Evolutionary conservation across 1,140 invertebrate species (phyloP).

Genomic region (Orchestia grillus): DNA sequence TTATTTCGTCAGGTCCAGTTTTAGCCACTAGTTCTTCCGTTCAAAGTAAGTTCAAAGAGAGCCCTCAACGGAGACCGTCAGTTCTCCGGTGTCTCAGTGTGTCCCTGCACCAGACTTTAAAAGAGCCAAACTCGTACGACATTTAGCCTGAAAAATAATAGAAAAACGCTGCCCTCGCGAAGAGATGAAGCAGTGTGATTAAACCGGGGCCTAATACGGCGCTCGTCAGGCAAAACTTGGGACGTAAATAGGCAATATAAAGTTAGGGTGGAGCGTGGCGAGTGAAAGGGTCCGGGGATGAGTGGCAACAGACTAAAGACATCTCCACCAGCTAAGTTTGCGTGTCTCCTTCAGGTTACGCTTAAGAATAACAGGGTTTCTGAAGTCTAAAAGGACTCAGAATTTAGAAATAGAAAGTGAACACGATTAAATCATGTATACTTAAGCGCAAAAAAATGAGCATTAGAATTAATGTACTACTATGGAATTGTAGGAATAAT

Average conservation of each 20-base stretch:
- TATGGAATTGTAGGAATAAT: too few species aligned
- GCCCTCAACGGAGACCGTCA: too few species aligned
- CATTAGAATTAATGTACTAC: too few species aligned
- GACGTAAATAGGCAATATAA: neutral
- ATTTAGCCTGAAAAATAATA: neutral
- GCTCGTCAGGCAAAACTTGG: neutral
- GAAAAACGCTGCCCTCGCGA: neutral
- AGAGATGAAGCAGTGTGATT: constrained; percentile 7
- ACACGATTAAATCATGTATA: neutral
- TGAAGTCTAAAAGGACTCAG: neutral
- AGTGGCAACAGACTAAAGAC: neutral
- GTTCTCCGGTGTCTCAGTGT: neutral
- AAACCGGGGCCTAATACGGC: neutral
- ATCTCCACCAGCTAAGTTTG: neutral
- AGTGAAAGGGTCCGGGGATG: neutral
- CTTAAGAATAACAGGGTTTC: neutral
- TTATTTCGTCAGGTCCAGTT: neutral
- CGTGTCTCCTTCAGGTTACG: neutral
- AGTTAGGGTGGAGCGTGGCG: neutral
- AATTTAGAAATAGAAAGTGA: neutral
- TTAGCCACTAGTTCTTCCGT: neutral
- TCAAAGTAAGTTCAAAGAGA: neutral
- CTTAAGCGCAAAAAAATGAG: too few species aligned
- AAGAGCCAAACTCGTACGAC: neutral
- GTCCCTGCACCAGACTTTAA: neutral